These are phyloP conservation scores for Uria aalge DNA, from an alignment of 2,113 vertebrate species.

Conservation along the genomic window DNA sequence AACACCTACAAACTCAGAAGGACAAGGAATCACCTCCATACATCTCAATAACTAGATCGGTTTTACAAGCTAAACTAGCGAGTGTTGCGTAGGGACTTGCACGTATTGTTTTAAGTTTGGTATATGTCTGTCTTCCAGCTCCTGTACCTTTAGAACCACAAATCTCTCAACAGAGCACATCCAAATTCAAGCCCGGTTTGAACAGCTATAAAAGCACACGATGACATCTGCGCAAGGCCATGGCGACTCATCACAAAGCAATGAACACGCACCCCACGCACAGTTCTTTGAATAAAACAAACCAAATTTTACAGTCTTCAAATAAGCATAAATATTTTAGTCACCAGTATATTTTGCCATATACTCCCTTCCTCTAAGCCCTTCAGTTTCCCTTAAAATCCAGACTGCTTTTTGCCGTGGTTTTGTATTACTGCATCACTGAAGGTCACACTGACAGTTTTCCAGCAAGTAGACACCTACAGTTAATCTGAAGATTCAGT, in stretches of 20 bases:
- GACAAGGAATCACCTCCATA: neutral
- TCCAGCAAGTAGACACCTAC: neutral
- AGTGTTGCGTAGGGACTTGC: too few relatives aligned
- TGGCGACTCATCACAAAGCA: neutral
- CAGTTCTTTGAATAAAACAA: neutral
- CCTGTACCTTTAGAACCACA: neutral
- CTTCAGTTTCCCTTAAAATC: neutral
- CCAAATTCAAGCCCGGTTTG: neutral
- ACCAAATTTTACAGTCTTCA: neutral
- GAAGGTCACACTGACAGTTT: too few relatives aligned
- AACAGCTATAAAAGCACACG: neutral
- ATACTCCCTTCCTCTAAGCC: neutral
- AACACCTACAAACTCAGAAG: neutral
- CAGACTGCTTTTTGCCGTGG: neutral
- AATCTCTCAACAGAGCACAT: neutral
- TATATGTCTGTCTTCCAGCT: neutral
- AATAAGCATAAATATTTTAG: neutral
- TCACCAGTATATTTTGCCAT: neutral
- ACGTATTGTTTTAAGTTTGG: neutral
- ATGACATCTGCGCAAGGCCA: neutral
- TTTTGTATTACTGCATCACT: neutral
- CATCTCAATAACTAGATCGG: neutral
- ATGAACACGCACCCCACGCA: accelerated
- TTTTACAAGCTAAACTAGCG: neutral
- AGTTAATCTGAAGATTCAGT: neutral